Percentiles rank a stretch among this genome's conserved stretches.
These are phyloP conservation scores for Epinephelus lanceolatus DNA, from an alignment of 2,113 vertebrate genomes.

Conservation along the genomic window DNA sequence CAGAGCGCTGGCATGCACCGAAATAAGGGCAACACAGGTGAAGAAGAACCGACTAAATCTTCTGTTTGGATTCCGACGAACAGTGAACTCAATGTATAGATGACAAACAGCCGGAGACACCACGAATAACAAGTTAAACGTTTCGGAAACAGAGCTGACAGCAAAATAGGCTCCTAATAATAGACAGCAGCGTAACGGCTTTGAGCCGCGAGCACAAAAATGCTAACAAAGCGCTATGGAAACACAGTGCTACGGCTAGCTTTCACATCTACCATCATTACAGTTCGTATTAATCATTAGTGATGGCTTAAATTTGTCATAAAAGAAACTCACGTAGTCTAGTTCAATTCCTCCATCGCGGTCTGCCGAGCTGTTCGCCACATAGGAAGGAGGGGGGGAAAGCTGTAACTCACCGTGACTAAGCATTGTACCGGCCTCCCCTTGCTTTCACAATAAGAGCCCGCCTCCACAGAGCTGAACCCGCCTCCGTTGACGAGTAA, in stretches of 20 bases:
- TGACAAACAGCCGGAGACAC: not conserved
- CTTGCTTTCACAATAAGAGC: conserved; percentile 84
- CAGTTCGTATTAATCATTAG: not conserved
- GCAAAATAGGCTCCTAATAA: conserved; percentile 61
- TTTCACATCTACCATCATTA: not conserved
- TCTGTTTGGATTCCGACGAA: not conserved
- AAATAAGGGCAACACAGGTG: conserved; percentile 1
- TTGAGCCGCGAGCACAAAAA: conserved; percentile 36
- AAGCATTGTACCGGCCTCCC: conserved; percentile 83
- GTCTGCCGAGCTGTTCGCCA: conserved; percentile 67
- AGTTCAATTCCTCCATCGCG: conserved; percentile 69
- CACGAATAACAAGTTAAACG: conserved; percentile 48
- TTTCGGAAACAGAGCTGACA: conserved; percentile 63
- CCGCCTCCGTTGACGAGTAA: conserved; percentile 15
- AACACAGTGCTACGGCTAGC: not conserved
- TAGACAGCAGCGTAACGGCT: conserved; percentile 57
- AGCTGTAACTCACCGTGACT: conserved; percentile 88
- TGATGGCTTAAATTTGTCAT: conserved; percentile 3
- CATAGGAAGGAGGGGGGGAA: conserved; percentile 64
- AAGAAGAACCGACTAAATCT: not conserved
- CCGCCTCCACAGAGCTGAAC: not conserved
- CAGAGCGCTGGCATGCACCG: not conserved
- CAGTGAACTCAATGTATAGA: not conserved
- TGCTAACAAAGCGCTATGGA: conserved; percentile 41
- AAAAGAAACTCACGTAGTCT: conserved; percentile 70